Evolutionary conservation across 2,888 invertebrate species (phyloP).

Genomic region (Agonopterix heracliana): DNA sequence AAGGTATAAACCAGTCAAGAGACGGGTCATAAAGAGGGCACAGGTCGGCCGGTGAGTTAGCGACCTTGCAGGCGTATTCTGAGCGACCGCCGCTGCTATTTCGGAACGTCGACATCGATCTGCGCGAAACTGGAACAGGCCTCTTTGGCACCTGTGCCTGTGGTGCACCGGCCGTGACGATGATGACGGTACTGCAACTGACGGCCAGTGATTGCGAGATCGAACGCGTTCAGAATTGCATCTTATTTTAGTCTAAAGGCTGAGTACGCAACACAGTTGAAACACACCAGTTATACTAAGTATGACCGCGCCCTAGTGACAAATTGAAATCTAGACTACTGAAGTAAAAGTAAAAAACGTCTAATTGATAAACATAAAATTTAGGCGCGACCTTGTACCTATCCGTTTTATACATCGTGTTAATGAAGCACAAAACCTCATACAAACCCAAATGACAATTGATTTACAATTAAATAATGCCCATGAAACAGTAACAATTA

Average conservation of each 20-base stretch:
- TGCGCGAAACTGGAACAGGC: constrained; percentile 53
- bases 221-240: constrained; percentile 12
- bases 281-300: too few relatives aligned
- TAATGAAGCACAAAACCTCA: too few relatives aligned
- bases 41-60: constrained; percentile 47
- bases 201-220: constrained; percentile 49
- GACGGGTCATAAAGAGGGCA: constrained; percentile 51
- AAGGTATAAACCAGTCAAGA: constrained; percentile 27
- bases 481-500: too few relatives aligned
- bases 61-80: constrained; percentile 57
- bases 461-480: too few relatives aligned
- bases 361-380: too few relatives aligned
- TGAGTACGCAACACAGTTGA: too few relatives aligned
- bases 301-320: too few relatives aligned
- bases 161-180: constrained; percentile 30
- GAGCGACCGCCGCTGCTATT: constrained; percentile 49
- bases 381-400: too few relatives aligned
- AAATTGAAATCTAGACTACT: too few relatives aligned
- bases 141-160: constrained; percentile 61
- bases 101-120: constrained; percentile 56
- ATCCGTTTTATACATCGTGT: too few relatives aligned
- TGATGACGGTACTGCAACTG: constrained; percentile 36
- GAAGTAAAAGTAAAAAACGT: too few relatives aligned
- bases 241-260: neutral
- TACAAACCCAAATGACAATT: too few relatives aligned